Evolutionary conservation across 2,113 vertebrate genomes (phyloP), one percentile per base, ranked within the genome.

Genomic region (Poecile atricapillus): DNA sequence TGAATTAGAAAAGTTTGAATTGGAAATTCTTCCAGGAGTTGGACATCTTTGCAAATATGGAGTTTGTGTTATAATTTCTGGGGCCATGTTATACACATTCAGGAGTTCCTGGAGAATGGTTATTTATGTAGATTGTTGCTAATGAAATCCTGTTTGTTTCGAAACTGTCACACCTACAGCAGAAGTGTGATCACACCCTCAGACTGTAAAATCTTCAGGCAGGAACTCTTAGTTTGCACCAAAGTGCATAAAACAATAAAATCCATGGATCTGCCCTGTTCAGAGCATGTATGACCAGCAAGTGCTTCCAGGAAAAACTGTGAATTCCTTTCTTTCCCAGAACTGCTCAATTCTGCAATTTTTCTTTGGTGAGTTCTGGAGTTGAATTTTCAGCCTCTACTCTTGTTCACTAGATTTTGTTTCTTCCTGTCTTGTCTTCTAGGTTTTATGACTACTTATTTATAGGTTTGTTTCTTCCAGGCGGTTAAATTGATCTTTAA

Each of bases 401-500:
- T 92, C 79, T 90, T 53, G 52, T 60, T 84, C 0, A 47, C 75
- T 96, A 83, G 37, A 24, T 92, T 97, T 93, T 73, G 64, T 82
- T 90, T 81, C 93, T 97, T 96, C 93, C 94, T 96, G 88, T 17
- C 93, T 87, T 80, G 70, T 95, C 93, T 90, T 95, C 90, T 52
- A 53, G 74, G 52, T 93, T 95, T 96, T 94, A 97, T 39, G 69
- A 87, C 56, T 78, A 39, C 86, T 97, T 96, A 93, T 95, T 96
- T 96, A 95, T 95, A 95, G 92, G 88, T 94, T 95, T 93, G 49
- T 90, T 97, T 95, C 94, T 97, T 94, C 76, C 90, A 96, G 92
- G 92, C 23, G 5, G 80, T 95, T 89, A 93, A 94, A 97, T 92
- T 93, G 96, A 92, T 96, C 92, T 95, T 90, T 97, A 94, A 96